A percentile compares a stretch with the other conserved stretches of the same genome.
phyloP scores from a whole-genome alignment of 2,113 vertebrate genomes.

The Prolemur simus region DNA sequence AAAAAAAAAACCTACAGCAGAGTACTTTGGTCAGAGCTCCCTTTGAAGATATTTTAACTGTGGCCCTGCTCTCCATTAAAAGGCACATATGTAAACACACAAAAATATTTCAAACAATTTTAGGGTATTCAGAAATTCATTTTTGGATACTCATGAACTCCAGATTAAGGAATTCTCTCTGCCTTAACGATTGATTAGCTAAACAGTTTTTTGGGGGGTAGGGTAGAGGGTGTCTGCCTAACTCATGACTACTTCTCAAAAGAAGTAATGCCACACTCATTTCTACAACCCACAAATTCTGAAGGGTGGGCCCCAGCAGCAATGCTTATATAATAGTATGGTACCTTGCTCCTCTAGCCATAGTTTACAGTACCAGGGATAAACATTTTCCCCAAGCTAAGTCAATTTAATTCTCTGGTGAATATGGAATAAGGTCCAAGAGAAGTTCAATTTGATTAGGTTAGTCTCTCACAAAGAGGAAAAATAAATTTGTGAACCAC shows the following conservation, averaged over 20 bases:
- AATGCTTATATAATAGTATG: background rate
- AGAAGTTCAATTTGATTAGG: slow-evolving; percentile 1
- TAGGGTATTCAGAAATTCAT: background rate
- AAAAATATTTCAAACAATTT: background rate
- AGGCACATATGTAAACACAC: background rate
- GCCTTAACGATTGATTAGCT: background rate
- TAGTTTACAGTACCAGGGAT: background rate
- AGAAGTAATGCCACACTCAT: background rate
- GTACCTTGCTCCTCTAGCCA: background rate
- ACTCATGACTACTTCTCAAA: background rate
- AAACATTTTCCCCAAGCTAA: background rate
- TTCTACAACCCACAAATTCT: background rate
- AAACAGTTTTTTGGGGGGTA: background rate
- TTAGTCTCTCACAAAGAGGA: background rate
- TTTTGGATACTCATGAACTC: background rate
- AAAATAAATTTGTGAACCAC: slow-evolving; percentile 2
- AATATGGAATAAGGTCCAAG: slow-evolving; percentile 8
- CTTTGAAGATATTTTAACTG: slow-evolving; percentile 3
- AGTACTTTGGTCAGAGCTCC: background rate
- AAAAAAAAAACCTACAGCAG: background rate
- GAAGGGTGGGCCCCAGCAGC: background rate
- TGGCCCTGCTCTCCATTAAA: background rate
- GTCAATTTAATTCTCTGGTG: background rate
- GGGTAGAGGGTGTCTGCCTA: background rate
- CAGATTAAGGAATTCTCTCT: slow-evolving; percentile 8